Base-by-base conservation (phyloP, 1,140 invertebrate genomes). In the Eueides isabella region DNA sequence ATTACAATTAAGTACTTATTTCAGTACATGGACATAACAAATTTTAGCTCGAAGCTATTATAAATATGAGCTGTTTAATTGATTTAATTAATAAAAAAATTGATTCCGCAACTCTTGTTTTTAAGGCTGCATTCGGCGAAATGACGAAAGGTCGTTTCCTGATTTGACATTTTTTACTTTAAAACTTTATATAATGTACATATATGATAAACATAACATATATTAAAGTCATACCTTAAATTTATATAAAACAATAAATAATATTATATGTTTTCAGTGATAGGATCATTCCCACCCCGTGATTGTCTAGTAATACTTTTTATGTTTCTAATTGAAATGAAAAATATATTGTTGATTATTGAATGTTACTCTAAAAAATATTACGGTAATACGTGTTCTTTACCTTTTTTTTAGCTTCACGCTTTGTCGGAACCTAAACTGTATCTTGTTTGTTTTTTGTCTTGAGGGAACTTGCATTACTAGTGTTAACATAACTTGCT, bases 261-360 rank as follows among this genome's bases (percentile, higher is more conserved):
- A n/a, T n/a, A n/a, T n/a, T 74, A 65, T 71, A 72, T 74, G 68
- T 71, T 69, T n/a, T 12, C 55, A 69, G 67, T 68, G 41, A 61
- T 76, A 74, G 74, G 65, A 69, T 71, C 71, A 79, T 76, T 48
- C 63, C 75, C 66, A 28, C 41, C 63, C 26, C 64, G 71, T 72
- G 67, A 61, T 16, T 30, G 63, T 55, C 19, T 23, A 55, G 7
- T 55, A 3, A 23, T 19, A 1, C n/a, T 48, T 23, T 23, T 26
- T 26, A 44, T 44, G 0, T 12, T n/a, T 55, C 48, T 55, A 4
- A 26, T 23, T 55, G 23, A 9, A 55, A 55, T 55, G 23, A 2
- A 55, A 26, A 55, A 55, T 0, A 11, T 55, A 26, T 55, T 55
- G 23, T 55, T 55, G 48, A 23, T 26, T 55, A 26, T 55, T 26